Base-by-base conservation (phyloP, 2,113 vertebrate species). In the Amblyopsis rosae region DNA sequence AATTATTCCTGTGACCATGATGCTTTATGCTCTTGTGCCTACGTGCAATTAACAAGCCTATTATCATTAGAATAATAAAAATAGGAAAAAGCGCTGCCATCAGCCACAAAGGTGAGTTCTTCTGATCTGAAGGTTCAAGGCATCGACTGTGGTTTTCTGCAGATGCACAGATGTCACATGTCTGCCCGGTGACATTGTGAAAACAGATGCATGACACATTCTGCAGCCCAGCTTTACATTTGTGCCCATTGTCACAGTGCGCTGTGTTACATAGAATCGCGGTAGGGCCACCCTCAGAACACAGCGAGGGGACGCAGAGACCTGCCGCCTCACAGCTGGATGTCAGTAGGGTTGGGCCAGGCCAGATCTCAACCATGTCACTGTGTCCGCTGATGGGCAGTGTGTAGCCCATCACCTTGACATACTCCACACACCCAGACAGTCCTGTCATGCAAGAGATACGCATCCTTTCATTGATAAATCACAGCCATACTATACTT, bases 401-500 rank as follows among this genome's bases (percentile, higher is more conserved):
- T 45, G 73, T 63, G 61, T 84, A 65, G 35, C 86, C 80, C 0
- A 65, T 88, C 48, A 89, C 75, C n/a, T 67, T 88, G 49, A 93
- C 70, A 59, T 90, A 85, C 65, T 90, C 87, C 72, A 94, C 81
- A 72, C 92, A 93, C 4, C 93, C 93, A 59, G 45, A 77, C 70
- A 93, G 91, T 16, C 90, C 93, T 93, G 80, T 33, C 1, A 56
- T 26, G 26, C 26, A 26, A 26, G 26, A 26, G 26, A 26, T 26
- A 26, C 26, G 26, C 26, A 26, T 26, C 26, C 26, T 26, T 26
- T 26, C 26, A 26, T 26, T 26, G 26, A 26, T 26, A 26, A 26
- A 26, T 2, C 26, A 26, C 26, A 26, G 26, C 26, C 26, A 26
- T 26, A 26, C 1, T 26, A 26, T 26, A 26, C 26, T 26, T 26